Base-by-base conservation (phyloP, 2,888 invertebrate genomes). In the Morpho achilles region DNA sequence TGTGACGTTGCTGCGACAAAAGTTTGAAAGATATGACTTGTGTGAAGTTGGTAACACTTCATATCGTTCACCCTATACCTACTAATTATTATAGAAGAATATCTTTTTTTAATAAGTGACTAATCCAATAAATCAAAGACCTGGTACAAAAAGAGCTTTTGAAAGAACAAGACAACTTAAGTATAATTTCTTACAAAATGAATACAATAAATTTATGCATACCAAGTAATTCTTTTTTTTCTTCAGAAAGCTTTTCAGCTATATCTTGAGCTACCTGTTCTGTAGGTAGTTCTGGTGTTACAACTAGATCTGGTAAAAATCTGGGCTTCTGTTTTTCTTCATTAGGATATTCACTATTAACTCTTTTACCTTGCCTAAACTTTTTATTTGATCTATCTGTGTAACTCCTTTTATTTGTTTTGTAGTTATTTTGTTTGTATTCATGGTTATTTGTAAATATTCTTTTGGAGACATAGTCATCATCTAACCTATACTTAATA, bases 211-310 rank as follows among this genome's bases (percentile, higher is more conserved):
- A 10, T 45, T 1, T 10, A 43, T 41, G 59, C 63, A 88, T 86
- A 96, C 96, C 87, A 73, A 96, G 87, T 70, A 96, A 91, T 50
- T 93, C 93, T 72, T 93, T 93, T 67, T 96, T 95, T 69, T 94
- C 93, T 79, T 96, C 96, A 59, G 83, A 91, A 41, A 96, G 86
- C 76, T 96, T 96, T 53, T 92, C 92, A 2, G 95, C 93, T 67
- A 96, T 94, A 75, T 96, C 96, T 48, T 83, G 84, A 16, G 94
- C 95, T 53, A 96, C 87, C 56, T 92, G 93, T 7, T 93, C 93
- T 55, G 88, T 80, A 7, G 88, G 80, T 66, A 92, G 92, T 7
- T 92, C 91, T 0, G 74, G 64, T 8, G 84, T 91, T 0, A 91
- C 88, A 9, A 69, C 69, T 46, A 96, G 83, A 70, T 95, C 93